Conservation (phyloP, 2,888 invertebrate species). For the Asteroscopus sphinx region DNA sequence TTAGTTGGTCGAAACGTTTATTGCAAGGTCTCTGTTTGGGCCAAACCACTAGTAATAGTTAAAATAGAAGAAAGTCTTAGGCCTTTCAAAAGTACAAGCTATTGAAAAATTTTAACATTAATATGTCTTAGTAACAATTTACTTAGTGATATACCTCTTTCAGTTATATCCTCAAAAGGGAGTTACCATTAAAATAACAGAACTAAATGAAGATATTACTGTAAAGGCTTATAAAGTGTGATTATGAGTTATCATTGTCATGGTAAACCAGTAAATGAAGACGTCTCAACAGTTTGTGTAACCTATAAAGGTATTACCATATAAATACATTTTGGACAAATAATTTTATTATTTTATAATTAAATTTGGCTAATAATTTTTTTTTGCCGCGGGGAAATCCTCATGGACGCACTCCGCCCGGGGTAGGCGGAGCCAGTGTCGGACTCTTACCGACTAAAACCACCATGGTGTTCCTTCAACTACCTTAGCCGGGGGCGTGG, state of each 20-base stretch:
- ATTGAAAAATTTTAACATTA: neutral
- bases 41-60: no score
- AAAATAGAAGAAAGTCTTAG: neutral
- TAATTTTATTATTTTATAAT: no score
- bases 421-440: no score
- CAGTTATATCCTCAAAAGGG: neutral
- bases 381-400: no score
- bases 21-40: no score
- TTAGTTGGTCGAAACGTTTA: no score
- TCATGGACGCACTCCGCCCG: no score
- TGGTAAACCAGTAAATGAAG: conserved; percentile 8
- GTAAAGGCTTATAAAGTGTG: neutral
- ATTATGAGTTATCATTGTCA: conserved; percentile 13
- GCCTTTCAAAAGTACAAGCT: neutral
- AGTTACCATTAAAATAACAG: conserved; percentile 1
- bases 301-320: conserved; percentile 3
- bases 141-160: neutral
- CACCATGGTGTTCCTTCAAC: no score
- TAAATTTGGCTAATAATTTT: no score
- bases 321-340: neutral
- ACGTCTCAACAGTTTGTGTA: neutral
- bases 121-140: neutral
- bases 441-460: no score
- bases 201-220: conserved; percentile 2
- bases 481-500: no score